These are phyloP conservation scores for Harpalus rufipes DNA, from an alignment of 2,888 invertebrate genomes.

Conservation along the genomic window DNA sequence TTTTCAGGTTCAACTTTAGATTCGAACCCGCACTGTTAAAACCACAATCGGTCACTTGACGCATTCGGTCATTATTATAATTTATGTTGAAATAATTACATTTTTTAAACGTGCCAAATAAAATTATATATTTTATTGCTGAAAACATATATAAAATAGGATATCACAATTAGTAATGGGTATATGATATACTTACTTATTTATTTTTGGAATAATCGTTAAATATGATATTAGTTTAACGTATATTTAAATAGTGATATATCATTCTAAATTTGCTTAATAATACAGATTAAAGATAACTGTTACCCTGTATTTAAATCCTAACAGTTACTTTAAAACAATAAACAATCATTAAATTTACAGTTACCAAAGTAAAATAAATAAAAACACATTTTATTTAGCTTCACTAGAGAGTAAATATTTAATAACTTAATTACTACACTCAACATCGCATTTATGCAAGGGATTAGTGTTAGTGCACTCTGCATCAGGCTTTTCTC, in stretches of 20 bases:
- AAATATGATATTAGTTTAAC: too few species aligned
- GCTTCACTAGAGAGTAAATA: slow-evolving; percentile 1
- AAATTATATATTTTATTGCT: too few species aligned
- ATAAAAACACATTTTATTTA: slow-evolving; percentile 14
- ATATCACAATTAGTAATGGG: too few species aligned
- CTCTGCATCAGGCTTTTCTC: neutral
- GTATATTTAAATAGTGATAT: neutral
- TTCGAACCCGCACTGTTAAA: too few species aligned
- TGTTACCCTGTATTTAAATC: slow-evolving; percentile 22
- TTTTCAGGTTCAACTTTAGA: too few species aligned
- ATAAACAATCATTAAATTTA: slow-evolving; percentile 21
- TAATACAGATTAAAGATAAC: slow-evolving; percentile 28
- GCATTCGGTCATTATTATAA: too few species aligned
- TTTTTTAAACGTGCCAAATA: too few species aligned
- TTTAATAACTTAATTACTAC: slow-evolving; percentile 27
- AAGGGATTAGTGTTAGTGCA: neutral
- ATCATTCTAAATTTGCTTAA: slow-evolving; percentile 19
- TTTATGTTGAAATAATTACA: too few species aligned
- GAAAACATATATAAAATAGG: too few species aligned
- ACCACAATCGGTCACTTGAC: too few species aligned
- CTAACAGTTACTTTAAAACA: slow-evolving; percentile 21
- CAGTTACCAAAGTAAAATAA: slow-evolving; percentile 29
- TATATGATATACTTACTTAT: too few species aligned
- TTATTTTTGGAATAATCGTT: too few species aligned
- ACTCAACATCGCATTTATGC: slow-evolving; percentile 1